Conservation (phyloP, 2,113 vertebrate genomes). For the Marmota monax region DNA sequence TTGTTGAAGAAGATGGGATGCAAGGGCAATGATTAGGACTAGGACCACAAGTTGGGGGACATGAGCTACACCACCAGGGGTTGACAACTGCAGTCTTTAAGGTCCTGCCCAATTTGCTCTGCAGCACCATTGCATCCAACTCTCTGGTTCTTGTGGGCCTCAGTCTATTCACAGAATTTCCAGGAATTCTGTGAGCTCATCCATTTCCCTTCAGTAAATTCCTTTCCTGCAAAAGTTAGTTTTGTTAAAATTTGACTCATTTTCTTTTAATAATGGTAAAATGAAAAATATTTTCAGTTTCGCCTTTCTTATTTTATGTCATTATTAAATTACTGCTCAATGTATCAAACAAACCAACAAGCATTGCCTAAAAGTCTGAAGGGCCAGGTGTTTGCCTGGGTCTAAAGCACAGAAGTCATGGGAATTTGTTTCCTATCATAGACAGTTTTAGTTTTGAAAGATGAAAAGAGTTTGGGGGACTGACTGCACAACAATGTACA, state of each 20-base stretch:
- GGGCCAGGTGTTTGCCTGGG: neutral
- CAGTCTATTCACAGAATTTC: neutral
- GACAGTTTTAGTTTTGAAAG: neutral
- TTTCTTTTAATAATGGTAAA: neutral
- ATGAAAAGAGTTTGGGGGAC: neutral
- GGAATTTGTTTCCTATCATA: too few species aligned
- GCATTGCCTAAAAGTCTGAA: neutral
- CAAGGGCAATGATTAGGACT: neutral
- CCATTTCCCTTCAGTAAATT: neutral
- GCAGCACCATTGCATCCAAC: neutral
- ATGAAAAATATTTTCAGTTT: neutral
- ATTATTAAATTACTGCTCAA: neutral
- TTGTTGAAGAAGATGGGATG: neutral
- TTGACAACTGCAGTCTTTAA: neutral
- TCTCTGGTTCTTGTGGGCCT: neutral
- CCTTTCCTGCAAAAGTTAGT: neutral
- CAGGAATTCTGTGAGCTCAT: neutral
- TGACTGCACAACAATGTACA: neutral
- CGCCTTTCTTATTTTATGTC: neutral
- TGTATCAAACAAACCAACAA: neutral
- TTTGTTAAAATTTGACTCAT: neutral
- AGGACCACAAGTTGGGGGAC: too few species aligned
- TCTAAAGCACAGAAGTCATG: neutral
- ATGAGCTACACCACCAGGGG: neutral
- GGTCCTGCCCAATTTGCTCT: neutral